Conservation (phyloP, 2,113 vertebrate species). For the Tragelaphus strepsiceros region DNA sequence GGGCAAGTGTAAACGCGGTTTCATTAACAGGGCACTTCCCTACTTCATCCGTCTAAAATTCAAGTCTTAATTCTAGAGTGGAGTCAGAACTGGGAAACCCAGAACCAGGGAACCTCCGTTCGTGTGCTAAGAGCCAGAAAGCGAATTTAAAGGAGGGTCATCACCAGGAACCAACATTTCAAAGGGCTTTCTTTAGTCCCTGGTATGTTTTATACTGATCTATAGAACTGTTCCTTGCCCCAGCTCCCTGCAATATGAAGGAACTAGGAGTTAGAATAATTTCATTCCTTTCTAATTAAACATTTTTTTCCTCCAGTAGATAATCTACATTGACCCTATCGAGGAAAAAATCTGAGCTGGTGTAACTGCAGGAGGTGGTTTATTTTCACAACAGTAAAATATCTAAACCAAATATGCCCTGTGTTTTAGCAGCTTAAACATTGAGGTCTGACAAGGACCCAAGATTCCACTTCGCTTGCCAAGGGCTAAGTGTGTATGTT, state of each 20-base stretch:
- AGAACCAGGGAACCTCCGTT: neutral
- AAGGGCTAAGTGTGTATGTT: neutral
- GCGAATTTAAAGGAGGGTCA: neutral
- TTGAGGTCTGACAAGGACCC: neutral
- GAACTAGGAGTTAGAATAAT: neutral
- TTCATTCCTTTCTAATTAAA: neutral
- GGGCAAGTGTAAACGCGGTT: neutral
- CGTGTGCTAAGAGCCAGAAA: neutral
- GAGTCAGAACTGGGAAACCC: neutral
- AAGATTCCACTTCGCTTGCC: constrained; percentile 26
- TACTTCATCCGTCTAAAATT: neutral
- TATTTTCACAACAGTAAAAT: constrained; percentile 55
- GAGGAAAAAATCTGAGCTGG: neutral
- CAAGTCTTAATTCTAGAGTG: neutral
- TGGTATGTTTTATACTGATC: neutral
- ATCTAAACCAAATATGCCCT: constrained; percentile 29
- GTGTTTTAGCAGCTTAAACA: neutral
- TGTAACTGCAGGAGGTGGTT: constrained; percentile 35
- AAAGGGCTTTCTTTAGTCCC: neutral
- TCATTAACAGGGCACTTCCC: neutral
- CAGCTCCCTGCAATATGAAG: neutral
- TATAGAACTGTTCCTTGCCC: neutral
- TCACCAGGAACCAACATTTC: neutral
- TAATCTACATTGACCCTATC: neutral
- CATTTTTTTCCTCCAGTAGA: neutral